Conservation (phyloP, 2,888 invertebrate species). For the Cephonodes hylas region DNA sequence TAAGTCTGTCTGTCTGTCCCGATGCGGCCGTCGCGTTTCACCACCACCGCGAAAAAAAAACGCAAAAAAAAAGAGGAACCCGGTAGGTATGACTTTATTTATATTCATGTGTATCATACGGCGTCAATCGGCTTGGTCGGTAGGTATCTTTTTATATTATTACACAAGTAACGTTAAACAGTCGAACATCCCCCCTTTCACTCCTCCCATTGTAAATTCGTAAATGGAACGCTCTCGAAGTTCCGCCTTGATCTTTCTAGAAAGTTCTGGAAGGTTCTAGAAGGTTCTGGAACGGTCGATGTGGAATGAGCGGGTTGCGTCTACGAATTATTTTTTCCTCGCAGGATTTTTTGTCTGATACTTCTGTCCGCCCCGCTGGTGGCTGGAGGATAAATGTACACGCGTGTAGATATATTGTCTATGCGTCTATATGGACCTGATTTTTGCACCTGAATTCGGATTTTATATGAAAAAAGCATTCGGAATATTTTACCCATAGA, state of each 20-base stretch:
- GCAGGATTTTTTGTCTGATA: not conserved
- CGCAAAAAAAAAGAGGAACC: constrained; percentile 9
- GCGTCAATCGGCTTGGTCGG: constrained; percentile 61
- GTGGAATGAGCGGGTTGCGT: not conserved
- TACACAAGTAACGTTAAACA: not conserved
- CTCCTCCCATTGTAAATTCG: not conserved
- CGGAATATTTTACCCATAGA: no score
- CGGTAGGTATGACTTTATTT: constrained; percentile 48
- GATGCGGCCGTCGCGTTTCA: not conserved
- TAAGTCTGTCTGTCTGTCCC: not conserved
- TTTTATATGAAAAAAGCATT: not conserved
- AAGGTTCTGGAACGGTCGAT: not conserved
- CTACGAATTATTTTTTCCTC: not conserved
- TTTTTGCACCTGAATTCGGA: not conserved
- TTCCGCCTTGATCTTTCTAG: not conserved
- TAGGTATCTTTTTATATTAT: constrained; percentile 45
- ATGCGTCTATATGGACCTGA: constrained; percentile 5
- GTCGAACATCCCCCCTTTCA: not conserved
- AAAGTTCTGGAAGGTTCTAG: not conserved
- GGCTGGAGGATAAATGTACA: not conserved
- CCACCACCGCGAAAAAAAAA: not conserved
- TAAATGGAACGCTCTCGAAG: not conserved
- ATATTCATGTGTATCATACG: constrained; percentile 18
- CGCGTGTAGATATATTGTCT: not conserved
- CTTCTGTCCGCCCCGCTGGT: not conserved